Base-by-base conservation (phyloP, 2,113 vertebrate genomes). In the Phycodurus eques region DNA sequence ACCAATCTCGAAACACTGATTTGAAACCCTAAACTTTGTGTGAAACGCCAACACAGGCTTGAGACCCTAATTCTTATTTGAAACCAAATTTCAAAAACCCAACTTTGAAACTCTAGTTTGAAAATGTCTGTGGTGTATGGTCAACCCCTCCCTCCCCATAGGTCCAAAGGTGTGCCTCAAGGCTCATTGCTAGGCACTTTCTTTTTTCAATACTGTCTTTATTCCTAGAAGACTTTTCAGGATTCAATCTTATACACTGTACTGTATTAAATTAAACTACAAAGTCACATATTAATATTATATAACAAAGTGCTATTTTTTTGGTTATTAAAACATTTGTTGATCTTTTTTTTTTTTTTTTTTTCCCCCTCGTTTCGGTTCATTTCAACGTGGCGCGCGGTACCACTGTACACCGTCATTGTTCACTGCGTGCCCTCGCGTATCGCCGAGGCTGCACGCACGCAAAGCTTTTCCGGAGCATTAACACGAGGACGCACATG, bases 401-500 rank as follows among this genome's bases (percentile, higher is more conserved):
- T 39, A 39, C 35, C 51, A 53, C 17, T 68, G 13, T 42, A 72
- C 46, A 39, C 35, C 1, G 27, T 27, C 27, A 22, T 11, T 56
- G 22, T 56, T 22, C 10, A 62, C 61, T 20, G 22, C 64, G 42
- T 77, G 69, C 76, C 75, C 69, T 70, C 51, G 31, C 57, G 53
- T 22, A n/a, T n/a, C n/a, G 20, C 22, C 20, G 20, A 61, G 73
- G 14, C 54, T 66, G 66, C 59, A 27, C 47, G 67, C 69, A 71
- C 15, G 73, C 61, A 82, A 78, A 83, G 62, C 70, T 11, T 74
- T 59, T 65, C 19, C 65, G 47, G 77, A 80, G 76, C 71, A 72
- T 74, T 79, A 81, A 63, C 65, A 62, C 22, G 46, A 22, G 73
- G 76, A 77, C 20, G 39, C 64, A 79, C 35, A 39, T 6, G 35